A percentile compares a stretch with the other conserved stretches of the same genome.
phyloP scores from a whole-genome alignment of 2,113 vertebrate species.

The Cololabis saira region DNA sequence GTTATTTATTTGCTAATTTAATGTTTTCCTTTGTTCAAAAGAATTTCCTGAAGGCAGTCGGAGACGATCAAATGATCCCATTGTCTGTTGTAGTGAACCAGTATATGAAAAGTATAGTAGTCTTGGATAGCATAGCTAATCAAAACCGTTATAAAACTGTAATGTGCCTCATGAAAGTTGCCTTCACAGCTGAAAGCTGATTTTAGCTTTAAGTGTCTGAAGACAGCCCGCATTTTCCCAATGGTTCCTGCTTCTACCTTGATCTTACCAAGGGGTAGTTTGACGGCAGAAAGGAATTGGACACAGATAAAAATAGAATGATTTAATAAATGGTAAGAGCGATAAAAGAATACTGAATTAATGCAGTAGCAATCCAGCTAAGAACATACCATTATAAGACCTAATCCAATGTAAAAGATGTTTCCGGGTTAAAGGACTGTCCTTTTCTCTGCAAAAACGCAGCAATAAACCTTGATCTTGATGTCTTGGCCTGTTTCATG shows the following conservation, averaged over 20 bases:
- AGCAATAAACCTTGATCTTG: too few species aligned
- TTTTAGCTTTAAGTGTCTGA: constrained; percentile 12
- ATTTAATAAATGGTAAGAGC: too few species aligned
- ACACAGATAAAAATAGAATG: constrained; percentile 16
- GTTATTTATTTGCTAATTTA: not conserved
- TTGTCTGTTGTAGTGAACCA: constrained; percentile 2
- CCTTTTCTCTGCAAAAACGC: too few species aligned
- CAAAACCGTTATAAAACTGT: constrained; percentile 13
- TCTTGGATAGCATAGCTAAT: constrained; percentile 10
- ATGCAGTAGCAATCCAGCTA: too few species aligned
- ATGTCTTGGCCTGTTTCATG: too few species aligned
- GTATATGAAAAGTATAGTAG: not conserved
- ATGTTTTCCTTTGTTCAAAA: constrained; percentile 20
- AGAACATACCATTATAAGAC: too few species aligned
- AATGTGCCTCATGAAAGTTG: constrained; percentile 25
- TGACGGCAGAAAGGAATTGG: constrained; percentile 17
- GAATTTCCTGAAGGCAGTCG: constrained; percentile 27
- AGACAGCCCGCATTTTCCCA: constrained; percentile 2
- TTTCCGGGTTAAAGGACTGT: too few species aligned
- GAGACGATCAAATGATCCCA: constrained; percentile 26
- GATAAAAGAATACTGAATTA: too few species aligned
- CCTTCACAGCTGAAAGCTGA: not conserved
- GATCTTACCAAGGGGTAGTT: constrained; percentile 19
- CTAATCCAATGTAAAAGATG: too few species aligned
- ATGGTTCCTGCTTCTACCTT: constrained; percentile 9